Conservation (phyloP, 2,113 vertebrate species). For the Gavialis gangeticus region DNA sequence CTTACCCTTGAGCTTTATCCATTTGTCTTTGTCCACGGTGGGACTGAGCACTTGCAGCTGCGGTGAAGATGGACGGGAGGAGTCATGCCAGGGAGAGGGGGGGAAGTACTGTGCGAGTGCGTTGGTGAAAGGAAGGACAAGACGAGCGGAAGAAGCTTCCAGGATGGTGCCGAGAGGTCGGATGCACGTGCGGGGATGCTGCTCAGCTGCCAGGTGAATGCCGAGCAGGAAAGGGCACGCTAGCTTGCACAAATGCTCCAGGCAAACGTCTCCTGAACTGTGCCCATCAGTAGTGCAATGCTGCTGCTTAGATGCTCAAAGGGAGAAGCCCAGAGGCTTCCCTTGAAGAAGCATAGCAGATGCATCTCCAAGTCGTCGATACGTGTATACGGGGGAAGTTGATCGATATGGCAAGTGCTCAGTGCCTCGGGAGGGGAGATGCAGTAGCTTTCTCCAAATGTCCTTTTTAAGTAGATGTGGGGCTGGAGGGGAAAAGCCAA, state of each 20-base stretch:
- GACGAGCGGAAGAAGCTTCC: neutral
- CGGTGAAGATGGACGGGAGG: neutral
- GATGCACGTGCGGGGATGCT: neutral
- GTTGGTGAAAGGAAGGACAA: neutral
- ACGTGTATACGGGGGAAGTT: fast-evolving
- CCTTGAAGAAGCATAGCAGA: neutral
- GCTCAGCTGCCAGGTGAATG: neutral
- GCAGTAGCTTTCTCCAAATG: neutral
- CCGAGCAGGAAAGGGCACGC: neutral
- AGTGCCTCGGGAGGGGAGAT: neutral
- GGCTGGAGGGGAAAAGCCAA: neutral
- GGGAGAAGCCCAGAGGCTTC: neutral
- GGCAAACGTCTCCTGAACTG: neutral
- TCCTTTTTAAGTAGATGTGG: neutral
- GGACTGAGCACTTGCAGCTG: neutral
- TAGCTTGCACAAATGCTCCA: neutral
- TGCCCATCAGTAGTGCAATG: too few relatives aligned
- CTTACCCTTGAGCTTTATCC: neutral
- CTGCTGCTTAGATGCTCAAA: neutral
- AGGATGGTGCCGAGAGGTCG: too few relatives aligned
- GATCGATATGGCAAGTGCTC: neutral
- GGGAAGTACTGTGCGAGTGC: fast-evolving
- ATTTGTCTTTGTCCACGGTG: neutral
- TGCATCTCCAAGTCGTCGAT: neutral
- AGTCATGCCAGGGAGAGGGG: fast-evolving